Percentiles rank a stretch among this genome's conserved stretches.
Evolutionary conservation across 2,888 invertebrate genomes (phyloP).

Genomic region (Athalia circularis): DNA sequence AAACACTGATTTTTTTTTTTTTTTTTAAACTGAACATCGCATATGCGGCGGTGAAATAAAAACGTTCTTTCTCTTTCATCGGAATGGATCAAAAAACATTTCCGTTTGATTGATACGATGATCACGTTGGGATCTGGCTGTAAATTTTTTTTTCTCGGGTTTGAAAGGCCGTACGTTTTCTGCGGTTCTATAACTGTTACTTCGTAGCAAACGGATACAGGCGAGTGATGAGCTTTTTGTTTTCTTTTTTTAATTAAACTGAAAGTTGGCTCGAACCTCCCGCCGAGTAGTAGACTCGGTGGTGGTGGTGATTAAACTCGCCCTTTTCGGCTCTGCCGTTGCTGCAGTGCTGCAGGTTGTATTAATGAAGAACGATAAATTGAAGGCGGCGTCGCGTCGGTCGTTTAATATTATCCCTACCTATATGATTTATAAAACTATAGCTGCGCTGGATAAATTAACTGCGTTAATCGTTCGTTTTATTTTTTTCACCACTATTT

Average conservation of each 20-base stretch:
- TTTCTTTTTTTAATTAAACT: conserved; percentile 61
- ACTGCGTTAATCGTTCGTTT: not conserved
- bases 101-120: not conserved
- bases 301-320: conserved; percentile 29
- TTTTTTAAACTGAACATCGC: too few species aligned
- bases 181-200: not conserved
- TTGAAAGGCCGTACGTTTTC: not conserved
- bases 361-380: conserved; percentile 40
- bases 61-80: too few species aligned
- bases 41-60: too few species aligned
- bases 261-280: conserved; percentile 55
- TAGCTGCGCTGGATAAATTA: not conserved
- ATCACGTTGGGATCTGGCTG: not conserved
- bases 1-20: too few species aligned
- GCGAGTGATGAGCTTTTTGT: not conserved
- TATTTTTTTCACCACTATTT: too few species aligned
- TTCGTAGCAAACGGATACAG: too few species aligned
- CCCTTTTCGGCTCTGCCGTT: conserved; percentile 13
- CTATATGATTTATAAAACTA: conserved; percentile 16
- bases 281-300: not conserved
- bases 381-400: not conserved
- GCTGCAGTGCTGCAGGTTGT: not conserved
- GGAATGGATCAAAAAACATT: not conserved
- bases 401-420: not conserved
- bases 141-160: not conserved